Evolutionary conservation across 1,140 invertebrate genomes (phyloP).

Genomic region (Paraescarpia echinospica): DNA sequence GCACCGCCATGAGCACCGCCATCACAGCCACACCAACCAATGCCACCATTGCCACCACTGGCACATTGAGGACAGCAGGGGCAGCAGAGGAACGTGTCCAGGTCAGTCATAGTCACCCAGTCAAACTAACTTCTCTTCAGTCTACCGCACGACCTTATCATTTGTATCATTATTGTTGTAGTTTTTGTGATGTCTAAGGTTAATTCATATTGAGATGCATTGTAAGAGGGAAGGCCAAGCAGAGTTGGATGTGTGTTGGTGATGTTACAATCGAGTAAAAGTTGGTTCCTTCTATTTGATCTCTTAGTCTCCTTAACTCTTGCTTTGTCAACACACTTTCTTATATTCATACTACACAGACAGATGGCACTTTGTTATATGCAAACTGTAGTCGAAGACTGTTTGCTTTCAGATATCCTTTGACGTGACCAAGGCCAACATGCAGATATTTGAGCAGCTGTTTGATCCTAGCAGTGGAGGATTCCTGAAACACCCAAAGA

Average conservation of each 20-base stretch:
- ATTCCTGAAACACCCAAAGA: conserved; percentile 36
- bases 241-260: no score
- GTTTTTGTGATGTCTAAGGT: no score
- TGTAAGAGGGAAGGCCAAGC: no score
- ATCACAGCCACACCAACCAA: not conserved
- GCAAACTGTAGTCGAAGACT: conserved; percentile 7
- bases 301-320: no score
- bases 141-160: no score
- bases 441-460: conserved; percentile 45
- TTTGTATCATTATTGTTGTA: no score
- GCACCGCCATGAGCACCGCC: not conserved
- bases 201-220: no score
- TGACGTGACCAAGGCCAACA: conserved; percentile 46
- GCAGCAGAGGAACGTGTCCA: not conserved
- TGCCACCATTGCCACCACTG: not conserved
- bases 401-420: conserved; percentile 45
- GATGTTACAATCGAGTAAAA: no score
- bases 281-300: no score
- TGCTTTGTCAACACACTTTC: no score
- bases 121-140: no score
- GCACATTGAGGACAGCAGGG: not conserved
- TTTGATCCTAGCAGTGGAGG: conserved; percentile 52
- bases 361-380: not conserved
- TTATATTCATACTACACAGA: not conserved
- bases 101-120: not conserved